Percentiles rank a stretch among this genome's conserved stretches.
These are phyloP conservation scores for Limonius californicus DNA, from an alignment of 1,140 invertebrate genomes.

Conservation along the genomic window DNA sequence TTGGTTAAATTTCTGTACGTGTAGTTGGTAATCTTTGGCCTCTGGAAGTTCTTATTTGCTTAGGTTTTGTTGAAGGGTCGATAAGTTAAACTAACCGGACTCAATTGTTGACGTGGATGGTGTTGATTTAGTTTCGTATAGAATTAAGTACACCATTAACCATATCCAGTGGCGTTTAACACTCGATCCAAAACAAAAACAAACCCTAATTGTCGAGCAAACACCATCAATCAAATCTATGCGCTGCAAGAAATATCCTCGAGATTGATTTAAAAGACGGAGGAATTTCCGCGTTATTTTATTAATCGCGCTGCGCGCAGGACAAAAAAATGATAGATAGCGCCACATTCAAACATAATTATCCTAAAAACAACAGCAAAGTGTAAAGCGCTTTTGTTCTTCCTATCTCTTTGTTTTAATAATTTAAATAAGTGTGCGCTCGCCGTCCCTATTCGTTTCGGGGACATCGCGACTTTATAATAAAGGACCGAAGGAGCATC, in stretches of 20 bases:
- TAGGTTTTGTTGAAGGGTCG: no score
- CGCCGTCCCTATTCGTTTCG: not conserved
- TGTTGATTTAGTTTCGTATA: no score
- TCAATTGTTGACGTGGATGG: no score
- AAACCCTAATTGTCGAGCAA: not conserved
- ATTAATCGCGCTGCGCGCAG: not conserved
- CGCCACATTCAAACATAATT: slow-evolving; percentile 1
- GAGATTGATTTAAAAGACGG: not conserved
- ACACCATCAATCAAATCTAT: not conserved
- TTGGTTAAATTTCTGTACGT: no score
- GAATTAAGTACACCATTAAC: no score
- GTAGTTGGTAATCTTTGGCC: no score
- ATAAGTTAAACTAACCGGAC: no score
- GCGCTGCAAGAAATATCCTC: not conserved
- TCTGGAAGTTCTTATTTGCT: no score
- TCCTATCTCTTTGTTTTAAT: not conserved
- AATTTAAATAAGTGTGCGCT: slow-evolving; percentile 5
- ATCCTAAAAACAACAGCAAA: slow-evolving; percentile 7
- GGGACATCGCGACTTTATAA: not conserved
- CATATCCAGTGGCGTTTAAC: not conserved
- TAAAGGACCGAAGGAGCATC: slow-evolving; percentile 3
- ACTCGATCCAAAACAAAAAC: not conserved
- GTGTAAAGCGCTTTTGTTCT: not conserved
- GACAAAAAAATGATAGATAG: slow-evolving; percentile 4
- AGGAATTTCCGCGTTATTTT: not conserved